Base-by-base conservation (phyloP, 2,888 invertebrate species). In the Apodemia mormo region DNA sequence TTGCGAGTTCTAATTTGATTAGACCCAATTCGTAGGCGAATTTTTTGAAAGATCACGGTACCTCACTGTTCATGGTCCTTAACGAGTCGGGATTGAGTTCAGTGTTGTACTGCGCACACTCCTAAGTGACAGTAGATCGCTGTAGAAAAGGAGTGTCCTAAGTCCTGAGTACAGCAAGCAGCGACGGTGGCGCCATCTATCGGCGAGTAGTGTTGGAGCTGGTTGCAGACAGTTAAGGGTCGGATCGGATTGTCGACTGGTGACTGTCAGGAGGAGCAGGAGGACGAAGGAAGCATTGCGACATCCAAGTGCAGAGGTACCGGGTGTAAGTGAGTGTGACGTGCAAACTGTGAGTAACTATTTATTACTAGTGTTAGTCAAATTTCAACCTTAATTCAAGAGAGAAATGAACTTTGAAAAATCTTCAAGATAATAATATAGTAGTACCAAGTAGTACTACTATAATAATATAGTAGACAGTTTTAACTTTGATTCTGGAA, bases 81-180 rank as follows among this genome's bases (percentile, higher is more conserved):
- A n/a, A n/a, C 29, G 29, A 29, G 29, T 2, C 10, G 56, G 56
- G 56, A 12, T 10, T 58, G n/a, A 58, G 56, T 58, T 58, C 54
- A 56, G 54, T n/a, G 54, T 56, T 56, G 54, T 56, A 56, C 8
- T 56, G 54, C 12, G 22, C 54, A 45, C 45, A 45, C 12, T 45
- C 45, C 45, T 45, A 12, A 45, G 45, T 45, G 45, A 45, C 45
- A 45, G 45, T 45, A 45, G 45, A 45, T 45, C 52, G 52, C n/a
- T 52, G 52, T 52, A 52, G 52, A 52, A 52, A 52, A 6, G 52
- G 6, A 6, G 4, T n/a, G n/a, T 49, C 49, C 49, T 14, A 49
- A 49, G 52, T 52, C n/a, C 52, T n/a, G 30, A 30, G 56, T 58
- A 22, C 56, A 58, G 56, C 56, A 58, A 58, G 56, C 56, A 58